These are phyloP conservation scores for Vidua macroura DNA, from an alignment of 2,113 vertebrate species.

Conservation along the genomic window DNA sequence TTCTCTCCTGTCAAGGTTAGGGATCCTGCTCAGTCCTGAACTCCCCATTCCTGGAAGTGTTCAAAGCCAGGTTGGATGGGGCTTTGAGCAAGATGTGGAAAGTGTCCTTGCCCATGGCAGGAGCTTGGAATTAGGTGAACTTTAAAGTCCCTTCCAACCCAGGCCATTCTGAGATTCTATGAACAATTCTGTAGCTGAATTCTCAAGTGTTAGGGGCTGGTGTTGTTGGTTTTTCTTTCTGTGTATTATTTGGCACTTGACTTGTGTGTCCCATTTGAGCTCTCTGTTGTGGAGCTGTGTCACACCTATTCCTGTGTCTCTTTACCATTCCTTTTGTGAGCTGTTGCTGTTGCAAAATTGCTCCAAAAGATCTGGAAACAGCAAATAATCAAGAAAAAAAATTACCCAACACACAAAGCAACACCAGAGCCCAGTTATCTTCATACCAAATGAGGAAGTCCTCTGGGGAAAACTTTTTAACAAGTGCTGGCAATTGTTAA, in stretches of 20 bases:
- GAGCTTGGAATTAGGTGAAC: background rate
- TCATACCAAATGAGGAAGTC: background rate
- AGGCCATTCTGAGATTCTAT: background rate
- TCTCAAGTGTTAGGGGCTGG: accelerated
- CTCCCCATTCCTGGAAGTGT: background rate
- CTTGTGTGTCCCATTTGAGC: background rate
- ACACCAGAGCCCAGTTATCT: background rate
- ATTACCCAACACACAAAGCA: background rate
- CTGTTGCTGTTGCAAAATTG: background rate
- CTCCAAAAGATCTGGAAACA: background rate
- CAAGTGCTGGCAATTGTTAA: background rate
- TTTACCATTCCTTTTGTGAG: background rate
- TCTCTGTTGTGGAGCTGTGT: background rate
- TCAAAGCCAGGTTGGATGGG: background rate
- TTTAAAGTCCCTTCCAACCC: background rate
- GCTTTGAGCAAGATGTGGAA: background rate
- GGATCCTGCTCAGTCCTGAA: background rate
- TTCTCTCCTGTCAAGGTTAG: background rate
- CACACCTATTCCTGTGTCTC: background rate
- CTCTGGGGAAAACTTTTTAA: background rate
- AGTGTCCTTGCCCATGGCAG: background rate
- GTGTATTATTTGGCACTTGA: background rate
- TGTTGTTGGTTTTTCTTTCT: background rate
- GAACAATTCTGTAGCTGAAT: background rate
- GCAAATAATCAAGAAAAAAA: background rate